phyloP scores from a whole-genome alignment of 2,797 vertebrate genomes.

The Pogoniulus pusillus region DNA sequence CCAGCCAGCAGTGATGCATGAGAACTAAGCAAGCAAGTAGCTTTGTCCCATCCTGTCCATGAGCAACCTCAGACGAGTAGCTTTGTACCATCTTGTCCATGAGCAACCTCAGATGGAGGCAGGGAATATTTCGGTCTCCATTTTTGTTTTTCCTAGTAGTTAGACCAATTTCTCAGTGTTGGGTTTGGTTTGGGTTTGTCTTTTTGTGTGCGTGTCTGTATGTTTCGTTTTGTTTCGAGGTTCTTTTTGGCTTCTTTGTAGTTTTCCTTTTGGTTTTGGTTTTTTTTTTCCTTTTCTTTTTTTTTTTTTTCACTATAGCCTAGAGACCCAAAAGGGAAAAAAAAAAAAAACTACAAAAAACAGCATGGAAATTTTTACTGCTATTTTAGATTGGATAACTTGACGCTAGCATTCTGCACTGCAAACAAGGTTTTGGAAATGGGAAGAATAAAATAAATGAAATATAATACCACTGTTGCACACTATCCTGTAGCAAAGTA shows the following conservation, averaged over 20 bases:
- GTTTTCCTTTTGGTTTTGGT: background rate
- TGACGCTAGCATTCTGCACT: conserved; percentile 44
- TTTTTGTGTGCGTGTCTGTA: no score
- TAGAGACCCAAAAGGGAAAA: conserved; percentile 60
- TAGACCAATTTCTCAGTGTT: conserved; percentile 19
- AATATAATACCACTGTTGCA: conserved; percentile 23
- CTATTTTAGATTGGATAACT: conserved; percentile 54
- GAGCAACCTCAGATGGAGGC: conserved; percentile 51
- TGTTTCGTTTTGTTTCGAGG: no score
- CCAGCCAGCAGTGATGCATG: conserved; percentile 2
- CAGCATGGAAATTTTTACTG: conserved; percentile 16
- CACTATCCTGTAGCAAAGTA: conserved; percentile 51
- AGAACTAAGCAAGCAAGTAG: background rate
- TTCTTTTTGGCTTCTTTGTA: background rate
- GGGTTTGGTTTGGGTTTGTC: background rate
- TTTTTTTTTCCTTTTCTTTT: background rate
- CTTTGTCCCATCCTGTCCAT: conserved; percentile 6
- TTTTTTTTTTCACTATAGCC: conserved; percentile 57
- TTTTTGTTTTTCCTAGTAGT: background rate
- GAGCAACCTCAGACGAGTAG: no score
- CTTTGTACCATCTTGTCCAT: conserved; percentile 15
- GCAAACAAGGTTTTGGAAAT: conserved; percentile 47
- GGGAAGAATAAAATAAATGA: background rate
- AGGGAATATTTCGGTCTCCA: conserved; percentile 52
- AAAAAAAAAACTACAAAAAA: background rate